Conservation (phyloP, 2,797 vertebrate genomes). For the Aplochiton taeniatus region DNA sequence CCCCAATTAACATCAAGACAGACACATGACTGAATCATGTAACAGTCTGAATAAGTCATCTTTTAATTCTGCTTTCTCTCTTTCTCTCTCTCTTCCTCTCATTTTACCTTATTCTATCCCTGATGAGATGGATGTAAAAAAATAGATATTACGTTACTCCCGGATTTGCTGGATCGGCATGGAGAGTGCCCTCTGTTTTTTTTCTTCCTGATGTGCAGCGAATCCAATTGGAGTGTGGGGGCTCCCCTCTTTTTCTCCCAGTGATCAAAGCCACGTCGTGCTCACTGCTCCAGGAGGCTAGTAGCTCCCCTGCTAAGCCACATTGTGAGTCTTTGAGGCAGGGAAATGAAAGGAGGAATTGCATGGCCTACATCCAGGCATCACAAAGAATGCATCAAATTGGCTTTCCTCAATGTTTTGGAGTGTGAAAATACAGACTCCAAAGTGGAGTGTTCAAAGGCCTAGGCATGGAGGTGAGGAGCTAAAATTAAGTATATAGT, state of each 20-base stretch:
- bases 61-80: constrained; percentile 6
- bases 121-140: background rate
- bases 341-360: constrained; percentile 13
- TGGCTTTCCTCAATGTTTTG: constrained; percentile 36
- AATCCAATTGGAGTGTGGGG: constrained; percentile 15
- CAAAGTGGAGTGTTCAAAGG: constrained; percentile 39
- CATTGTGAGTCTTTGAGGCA: constrained; percentile 28
- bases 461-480: constrained; percentile 10
- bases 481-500: background rate
- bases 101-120: background rate
- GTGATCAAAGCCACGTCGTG: constrained; percentile 30
- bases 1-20: background rate
- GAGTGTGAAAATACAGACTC: constrained; percentile 37
- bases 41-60: background rate
- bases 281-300: constrained; percentile 16
- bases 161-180: background rate
- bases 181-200: background rate
- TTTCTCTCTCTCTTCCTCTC: background rate
- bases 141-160: background rate
- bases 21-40: background rate
- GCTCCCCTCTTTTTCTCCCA: constrained; percentile 1
- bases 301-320: constrained; percentile 22
- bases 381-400: constrained; percentile 38
- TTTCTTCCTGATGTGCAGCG: constrained; percentile 25
- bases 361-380: constrained; percentile 28